Base-by-base conservation (phyloP, 2,113 vertebrate species). In the Meriones unguiculatus region DNA sequence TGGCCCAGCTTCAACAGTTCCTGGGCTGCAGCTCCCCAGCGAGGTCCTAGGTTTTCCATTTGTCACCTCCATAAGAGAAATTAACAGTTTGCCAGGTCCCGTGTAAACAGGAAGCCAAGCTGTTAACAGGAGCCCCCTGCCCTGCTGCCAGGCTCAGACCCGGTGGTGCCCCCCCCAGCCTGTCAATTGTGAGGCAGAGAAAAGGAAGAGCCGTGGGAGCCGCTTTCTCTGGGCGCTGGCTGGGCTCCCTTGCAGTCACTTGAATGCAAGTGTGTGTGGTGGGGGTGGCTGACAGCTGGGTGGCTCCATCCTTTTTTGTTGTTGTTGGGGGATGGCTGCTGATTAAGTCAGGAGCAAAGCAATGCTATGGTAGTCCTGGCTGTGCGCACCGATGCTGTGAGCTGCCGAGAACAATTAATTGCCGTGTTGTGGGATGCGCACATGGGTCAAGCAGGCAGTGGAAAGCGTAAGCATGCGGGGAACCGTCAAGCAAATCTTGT, bases 91-190 rank as follows among this genome's bases (percentile, higher is more conserved):
- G 94, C 96, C 96, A 94, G 91, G 81, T 95, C 80, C 89, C 80
- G 13, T 91, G 92, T 96, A 96, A 97, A 98, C 97, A 98, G 97
- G 97, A 98, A 98, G 88, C 89, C 92, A 90, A 97, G 95, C 97
- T 98, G 97, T 97, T 93, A 98, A 93, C 67, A 84, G 91, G 97
- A 95, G 84, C 94, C 91, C 96, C 90, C 90, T 73, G 92, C 97
- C 91, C 73, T 0, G 57, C 84, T 93, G 94, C 96, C 96, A 98
- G 96, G 92, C 89, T 87, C 76, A 41, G 75, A 94, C 82, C 65
- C 73, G 0, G 7, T 72, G 97, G 97, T 97, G 96, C 97, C 95
- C 96, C 95, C n/a, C 25, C 15, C 57, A 57, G 96, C 85, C 73
- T 89, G 82, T 92, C 94, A 38, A 28, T 96, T 96, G 94, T 88